Conservation (phyloP, 2,113 vertebrate species). For the Mormyrus iriodes region DNA sequence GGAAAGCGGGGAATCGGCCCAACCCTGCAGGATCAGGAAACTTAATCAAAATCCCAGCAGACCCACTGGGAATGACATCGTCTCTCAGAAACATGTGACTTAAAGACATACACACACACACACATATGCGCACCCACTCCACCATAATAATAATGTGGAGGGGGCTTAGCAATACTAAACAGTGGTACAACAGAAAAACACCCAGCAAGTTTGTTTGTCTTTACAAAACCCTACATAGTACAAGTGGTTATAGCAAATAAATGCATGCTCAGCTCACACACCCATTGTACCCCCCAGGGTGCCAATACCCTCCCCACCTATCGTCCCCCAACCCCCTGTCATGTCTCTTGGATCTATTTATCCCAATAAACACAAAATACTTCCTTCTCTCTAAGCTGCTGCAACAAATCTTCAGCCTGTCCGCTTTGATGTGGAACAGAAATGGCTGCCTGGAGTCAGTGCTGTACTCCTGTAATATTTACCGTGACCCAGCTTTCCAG, state of each 20-base stretch:
- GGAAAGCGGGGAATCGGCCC: conserved; percentile 31
- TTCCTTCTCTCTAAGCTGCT: background rate
- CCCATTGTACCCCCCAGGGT: background rate
- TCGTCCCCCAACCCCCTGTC: background rate
- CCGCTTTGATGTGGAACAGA: background rate
- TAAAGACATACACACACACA: background rate
- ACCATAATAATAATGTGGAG: background rate
- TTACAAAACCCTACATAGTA: background rate
- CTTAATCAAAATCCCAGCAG: conserved; percentile 50
- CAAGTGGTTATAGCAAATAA: background rate
- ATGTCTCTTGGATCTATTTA: background rate
- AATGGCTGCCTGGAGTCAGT: background rate
- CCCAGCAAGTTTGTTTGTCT: background rate
- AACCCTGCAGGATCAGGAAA: conserved; percentile 45
- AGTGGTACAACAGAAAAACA: background rate
- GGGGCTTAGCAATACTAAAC: background rate
- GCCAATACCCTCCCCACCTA: background rate
- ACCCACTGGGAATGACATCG: conserved; percentile 36
- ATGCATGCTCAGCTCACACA: background rate
- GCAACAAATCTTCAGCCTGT: background rate
- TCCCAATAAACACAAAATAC: background rate
- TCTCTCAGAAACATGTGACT: conserved; percentile 4
- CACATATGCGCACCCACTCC: background rate
- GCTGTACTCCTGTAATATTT: background rate
- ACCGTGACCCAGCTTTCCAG: background rate